Conservation (phyloP, 1,140 invertebrate species). For the Diachasmimorpha longicaudata region DNA sequence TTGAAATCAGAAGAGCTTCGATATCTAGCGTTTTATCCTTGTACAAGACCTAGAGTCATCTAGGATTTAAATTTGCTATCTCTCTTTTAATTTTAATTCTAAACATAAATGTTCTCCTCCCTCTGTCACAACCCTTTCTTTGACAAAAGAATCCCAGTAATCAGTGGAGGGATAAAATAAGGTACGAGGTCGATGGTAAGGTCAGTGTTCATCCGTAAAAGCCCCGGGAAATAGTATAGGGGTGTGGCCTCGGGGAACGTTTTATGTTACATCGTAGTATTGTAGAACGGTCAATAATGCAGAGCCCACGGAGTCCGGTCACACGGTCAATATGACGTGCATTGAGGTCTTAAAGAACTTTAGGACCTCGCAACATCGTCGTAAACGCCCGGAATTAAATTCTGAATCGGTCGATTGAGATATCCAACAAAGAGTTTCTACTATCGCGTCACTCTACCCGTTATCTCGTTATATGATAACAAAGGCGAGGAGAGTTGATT, state of each 20-base stretch:
- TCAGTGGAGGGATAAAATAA: background rate
- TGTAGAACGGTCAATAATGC: constrained; percentile 10
- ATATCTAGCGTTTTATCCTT: no score
- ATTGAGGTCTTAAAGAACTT: background rate
- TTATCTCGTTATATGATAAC: constrained; percentile 6
- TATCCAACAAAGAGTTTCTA: background rate
- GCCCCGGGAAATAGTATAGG: background rate
- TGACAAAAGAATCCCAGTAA: no score
- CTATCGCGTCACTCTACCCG: background rate
- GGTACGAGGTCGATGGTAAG: background rate
- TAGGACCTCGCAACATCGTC: background rate
- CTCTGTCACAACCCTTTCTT: no score
- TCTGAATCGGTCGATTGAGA: no score
- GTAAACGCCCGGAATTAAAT: no score
- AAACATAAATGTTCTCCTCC: no score
- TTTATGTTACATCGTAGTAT: background rate
- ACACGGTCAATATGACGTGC: constrained; percentile 18
- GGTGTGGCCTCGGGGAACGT: background rate
- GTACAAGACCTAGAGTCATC: no score
- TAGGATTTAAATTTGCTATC: no score
- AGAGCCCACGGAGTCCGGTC: background rate
- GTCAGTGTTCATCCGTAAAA: background rate
- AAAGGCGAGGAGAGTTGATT: background rate
- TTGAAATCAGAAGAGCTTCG: no score
- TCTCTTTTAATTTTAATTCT: no score